Evolutionary conservation across 2,888 invertebrate species (phyloP).

Genomic region (Acanthococcus lagerstroemiae): DNA sequence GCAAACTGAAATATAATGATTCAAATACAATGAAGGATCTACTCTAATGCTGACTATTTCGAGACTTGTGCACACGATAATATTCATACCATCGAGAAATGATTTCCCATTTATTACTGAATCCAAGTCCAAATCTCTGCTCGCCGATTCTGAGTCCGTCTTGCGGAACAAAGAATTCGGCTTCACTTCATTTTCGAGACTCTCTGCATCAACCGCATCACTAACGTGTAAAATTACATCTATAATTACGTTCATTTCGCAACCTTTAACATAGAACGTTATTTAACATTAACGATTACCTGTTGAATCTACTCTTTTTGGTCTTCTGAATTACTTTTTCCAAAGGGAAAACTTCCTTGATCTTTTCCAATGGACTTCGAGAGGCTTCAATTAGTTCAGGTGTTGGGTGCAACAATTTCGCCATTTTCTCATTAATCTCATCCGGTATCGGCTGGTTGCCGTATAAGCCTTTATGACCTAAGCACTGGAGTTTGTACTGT

Average conservation of each 20-base stretch:
- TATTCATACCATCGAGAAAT: too few relatives aligned
- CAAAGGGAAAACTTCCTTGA: constrained; percentile 20
- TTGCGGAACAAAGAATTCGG: too few relatives aligned
- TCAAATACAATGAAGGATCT: not conserved
- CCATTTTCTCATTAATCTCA: not conserved
- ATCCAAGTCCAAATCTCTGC: too few relatives aligned
- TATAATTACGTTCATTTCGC: too few relatives aligned
- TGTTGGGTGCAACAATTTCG: constrained; percentile 1
- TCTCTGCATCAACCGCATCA: too few relatives aligned
- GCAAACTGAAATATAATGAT: constrained; percentile 3
- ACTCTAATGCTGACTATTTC: too few relatives aligned
- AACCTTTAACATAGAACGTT: too few relatives aligned
- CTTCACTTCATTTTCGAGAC: too few relatives aligned
- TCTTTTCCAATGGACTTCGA: not conserved
- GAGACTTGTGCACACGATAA: too few relatives aligned
- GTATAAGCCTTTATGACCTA: constrained; percentile 10
- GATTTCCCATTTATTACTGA: too few relatives aligned
- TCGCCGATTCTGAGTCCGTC: too few relatives aligned
- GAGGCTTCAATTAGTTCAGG: constrained; percentile 1
- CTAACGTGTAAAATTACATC: too few relatives aligned
- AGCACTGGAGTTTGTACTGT: constrained; percentile 4
- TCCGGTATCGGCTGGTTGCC: not conserved
- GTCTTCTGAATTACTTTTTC: not conserved
- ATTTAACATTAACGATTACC: constrained; percentile 1
- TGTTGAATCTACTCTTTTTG: constrained; percentile 7